Base-by-base conservation (phyloP, 2,113 vertebrate genomes). In the Salvelinus fontinalis region DNA sequence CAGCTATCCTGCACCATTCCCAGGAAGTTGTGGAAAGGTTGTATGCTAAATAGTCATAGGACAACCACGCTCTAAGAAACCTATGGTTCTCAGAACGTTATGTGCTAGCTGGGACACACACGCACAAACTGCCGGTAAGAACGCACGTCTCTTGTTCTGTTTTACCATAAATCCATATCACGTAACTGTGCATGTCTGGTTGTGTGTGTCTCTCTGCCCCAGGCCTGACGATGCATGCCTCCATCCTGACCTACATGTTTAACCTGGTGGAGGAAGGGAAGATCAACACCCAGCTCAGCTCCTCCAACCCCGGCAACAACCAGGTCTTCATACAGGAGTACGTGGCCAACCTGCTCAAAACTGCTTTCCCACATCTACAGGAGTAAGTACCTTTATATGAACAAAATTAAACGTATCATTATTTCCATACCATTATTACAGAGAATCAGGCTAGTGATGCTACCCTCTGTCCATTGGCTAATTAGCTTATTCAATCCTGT, bases 211-310 rank as follows among this genome's bases (percentile, higher is more conserved):
- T n/a, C 7, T 62, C 18, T 54, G 18, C 7, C 73, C 1, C 90
- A 99, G 98, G 98, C 85, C 92, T 99, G 88, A 99, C 97, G 66
- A 99, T 99, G 98, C 98, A 99, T 48, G 98, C 98, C 0, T 99
- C 98, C 68, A 99, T 99, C 92, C 95, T 99, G 75, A 97, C 97
- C 39, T 99, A 99, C 93, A 99, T 99, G 98, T 99, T 99, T 88
- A 99, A 98, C 92, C 93, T 99, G 81, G 96, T 99, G 85, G 98
- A 99, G 93, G 98, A 99, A 91, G 97, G 96, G 57, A 99, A 99
- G 91, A 99, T 99, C 93, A 97, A 93, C 77, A 92, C 94, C 67
- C 89, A 92, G 0, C 87, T 99, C 83, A 99, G 96, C 87, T 95
- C 97, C 6, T 89, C 94, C 67, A 95, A 88, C 79, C 94, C 97